Percentiles rank a stretch among this genome's conserved stretches.
Evolutionary conservation across 2,113 vertebrate species (phyloP).

Genomic region (Trematomus loennbergii): DNA sequence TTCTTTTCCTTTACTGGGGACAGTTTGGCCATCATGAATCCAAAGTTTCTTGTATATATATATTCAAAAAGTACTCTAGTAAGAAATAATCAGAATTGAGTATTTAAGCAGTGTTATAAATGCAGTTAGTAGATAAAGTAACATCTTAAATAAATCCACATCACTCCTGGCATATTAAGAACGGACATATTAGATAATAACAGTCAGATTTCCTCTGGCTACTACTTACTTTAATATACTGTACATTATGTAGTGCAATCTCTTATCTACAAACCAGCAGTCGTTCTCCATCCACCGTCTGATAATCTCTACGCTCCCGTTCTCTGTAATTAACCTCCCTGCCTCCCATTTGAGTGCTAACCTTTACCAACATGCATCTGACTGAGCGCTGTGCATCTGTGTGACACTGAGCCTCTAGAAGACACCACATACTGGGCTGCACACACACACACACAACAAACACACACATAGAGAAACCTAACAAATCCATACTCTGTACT

Average conservation of each 20-base stretch:
- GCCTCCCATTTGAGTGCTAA: neutral
- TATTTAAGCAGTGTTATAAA: no score
- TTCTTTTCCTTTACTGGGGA: no score
- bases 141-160: neutral
- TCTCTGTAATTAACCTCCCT: conserved; percentile 21
- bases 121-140: neutral
- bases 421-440: neutral
- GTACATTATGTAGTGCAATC: no score
- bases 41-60: no score
- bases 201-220: neutral
- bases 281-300: neutral
- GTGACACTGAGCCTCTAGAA: neutral
- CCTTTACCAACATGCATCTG: conserved; percentile 1
- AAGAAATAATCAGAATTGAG: no score
- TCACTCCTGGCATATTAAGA: neutral
- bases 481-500: neutral
- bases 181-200: neutral
- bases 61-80: no score
- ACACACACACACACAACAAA: no score
- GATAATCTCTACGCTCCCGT: neutral
- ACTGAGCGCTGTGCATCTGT: conserved; percentile 1
- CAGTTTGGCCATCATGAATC: no score
- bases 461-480: no score
- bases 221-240: neutral
- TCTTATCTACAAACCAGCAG: neutral